Evolutionary conservation across 2,888 invertebrate species (phyloP), one percentile per base, ranked within the genome.

Genomic region (Frankliniella intonsa): DNA sequence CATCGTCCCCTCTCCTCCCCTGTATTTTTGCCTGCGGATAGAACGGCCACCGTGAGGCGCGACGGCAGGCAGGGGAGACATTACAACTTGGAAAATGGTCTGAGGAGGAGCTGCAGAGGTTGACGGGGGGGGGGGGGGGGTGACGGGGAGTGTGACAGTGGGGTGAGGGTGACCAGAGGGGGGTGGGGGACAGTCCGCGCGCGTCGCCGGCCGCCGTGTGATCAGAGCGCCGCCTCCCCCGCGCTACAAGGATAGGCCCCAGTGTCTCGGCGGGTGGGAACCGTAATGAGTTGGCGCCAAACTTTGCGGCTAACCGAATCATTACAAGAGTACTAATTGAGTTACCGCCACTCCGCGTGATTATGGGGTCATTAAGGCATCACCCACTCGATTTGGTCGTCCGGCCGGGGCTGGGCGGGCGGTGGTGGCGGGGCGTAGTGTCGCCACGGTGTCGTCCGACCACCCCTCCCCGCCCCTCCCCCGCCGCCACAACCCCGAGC

Each of bases 311-410:
- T 25, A 25, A 25, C 69, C 25, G 25, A 76, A 76, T 76, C 69
- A 76, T 76, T 76, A 25, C 69, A 9, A 76, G 69, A 76, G 69
- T 76, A 25, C 69, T 76, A 76, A 76, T 76, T 76, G 25, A 76
- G 69, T 76, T 76, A 76, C 69, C 10, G 38, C 5, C 38, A 38
- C 2, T 5, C 38, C 38, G 38, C 38, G 38, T 38, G 38, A 38
- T 38, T 38, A 38, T 38, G n/a, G 9, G 22, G n/a, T 22, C 11
- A 55, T 55, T 38, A 38, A 38, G 38, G 38, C 38, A 38, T 38
- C 38, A 38, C 38, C 38, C 38, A 38, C 38, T 38, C 38, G 38
- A 38, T 38, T 38, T 38, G 38, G 38, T 5, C 38, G 38, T 3
- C 38, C 38, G 38, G 38, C 38, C 38, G 38, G 38, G 38, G 38